A percentile compares a stretch with the other conserved stretches of the same genome.
phyloP scores from a whole-genome alignment of 2,113 vertebrate genomes.

The Rhabdornis inornatus region DNA sequence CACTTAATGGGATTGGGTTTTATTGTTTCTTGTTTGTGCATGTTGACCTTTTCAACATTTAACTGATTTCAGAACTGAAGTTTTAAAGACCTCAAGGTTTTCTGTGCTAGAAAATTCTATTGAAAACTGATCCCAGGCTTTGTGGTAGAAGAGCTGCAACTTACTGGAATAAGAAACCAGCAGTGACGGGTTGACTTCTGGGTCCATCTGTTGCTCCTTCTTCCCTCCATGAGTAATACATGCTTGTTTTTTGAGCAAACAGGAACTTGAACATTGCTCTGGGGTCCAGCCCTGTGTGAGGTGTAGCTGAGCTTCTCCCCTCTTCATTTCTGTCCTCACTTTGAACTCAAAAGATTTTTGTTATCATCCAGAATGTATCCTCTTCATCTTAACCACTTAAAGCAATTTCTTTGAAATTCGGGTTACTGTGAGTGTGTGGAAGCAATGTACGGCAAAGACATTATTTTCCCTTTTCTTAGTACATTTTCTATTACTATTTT shows the following conservation, averaged over 20 bases:
- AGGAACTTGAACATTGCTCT: not conserved
- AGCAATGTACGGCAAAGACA: not conserved
- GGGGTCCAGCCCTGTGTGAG: not conserved
- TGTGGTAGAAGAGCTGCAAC: not conserved
- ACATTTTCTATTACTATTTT: not conserved
- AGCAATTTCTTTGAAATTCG: not conserved
- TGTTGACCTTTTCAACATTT: not conserved
- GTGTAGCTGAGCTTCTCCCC: not conserved
- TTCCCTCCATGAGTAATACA: not conserved
- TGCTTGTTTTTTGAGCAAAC: not conserved
- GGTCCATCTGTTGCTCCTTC: not conserved
- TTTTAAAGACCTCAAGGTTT: not conserved
- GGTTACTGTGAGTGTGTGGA: not conserved
- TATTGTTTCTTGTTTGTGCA: not conserved
- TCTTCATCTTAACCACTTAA: not conserved
- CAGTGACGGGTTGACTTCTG: not conserved
- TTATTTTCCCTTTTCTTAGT: not conserved
- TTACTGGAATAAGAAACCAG: not conserved
- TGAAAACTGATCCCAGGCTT: not conserved
- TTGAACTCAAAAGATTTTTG: not conserved
- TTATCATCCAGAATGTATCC: not conserved
- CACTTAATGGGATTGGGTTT: not conserved
- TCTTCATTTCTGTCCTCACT: not conserved
- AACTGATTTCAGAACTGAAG: not conserved
- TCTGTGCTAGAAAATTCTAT: not conserved